phyloP scores from a whole-genome alignment of 2,113 vertebrate species.

The Sinocyclocheilus rhinocerous region DNA sequence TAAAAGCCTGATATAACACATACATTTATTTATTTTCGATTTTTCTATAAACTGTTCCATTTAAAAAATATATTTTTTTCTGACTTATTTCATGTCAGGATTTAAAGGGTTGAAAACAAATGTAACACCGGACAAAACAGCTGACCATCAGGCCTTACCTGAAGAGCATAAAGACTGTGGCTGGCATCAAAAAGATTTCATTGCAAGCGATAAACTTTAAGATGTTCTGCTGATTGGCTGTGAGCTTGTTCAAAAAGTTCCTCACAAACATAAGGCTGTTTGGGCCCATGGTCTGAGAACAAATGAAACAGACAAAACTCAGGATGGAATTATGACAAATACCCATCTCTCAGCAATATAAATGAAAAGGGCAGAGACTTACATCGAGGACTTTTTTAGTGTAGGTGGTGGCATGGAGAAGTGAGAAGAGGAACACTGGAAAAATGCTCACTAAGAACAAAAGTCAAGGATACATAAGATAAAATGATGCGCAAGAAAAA shows the following conservation, averaged over 20 bases:
- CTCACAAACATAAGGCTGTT: slow-evolving; percentile 88
- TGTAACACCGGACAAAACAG: neutral
- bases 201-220: slow-evolving; percentile 98
- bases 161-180: slow-evolving; percentile 97
- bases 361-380: slow-evolving; percentile 71
- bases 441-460: slow-evolving; percentile 94
- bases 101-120: neutral
- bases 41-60: neutral
- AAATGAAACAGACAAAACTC: slow-evolving; percentile 36
- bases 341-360: neutral
- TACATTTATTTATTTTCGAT: no score
- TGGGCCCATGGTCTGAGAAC: slow-evolving; percentile 84
- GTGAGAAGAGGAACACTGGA: slow-evolving; percentile 95
- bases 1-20: neutral
- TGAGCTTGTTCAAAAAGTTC: slow-evolving; percentile 90
- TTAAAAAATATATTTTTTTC: neutral
- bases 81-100: neutral
- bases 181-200: slow-evolving; percentile 98
- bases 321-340: neutral
- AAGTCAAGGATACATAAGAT: slow-evolving; percentile 74
- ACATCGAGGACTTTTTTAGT: slow-evolving; percentile 97
- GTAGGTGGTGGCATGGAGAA: slow-evolving; percentile 95
- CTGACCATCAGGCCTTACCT: slow-evolving; percentile 76
- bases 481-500: neutral
- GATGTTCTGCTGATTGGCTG: slow-evolving; percentile 95